These are phyloP conservation scores for Peromyscus polionotus DNA, from an alignment of 2,113 vertebrate species.

Conservation along the genomic window DNA sequence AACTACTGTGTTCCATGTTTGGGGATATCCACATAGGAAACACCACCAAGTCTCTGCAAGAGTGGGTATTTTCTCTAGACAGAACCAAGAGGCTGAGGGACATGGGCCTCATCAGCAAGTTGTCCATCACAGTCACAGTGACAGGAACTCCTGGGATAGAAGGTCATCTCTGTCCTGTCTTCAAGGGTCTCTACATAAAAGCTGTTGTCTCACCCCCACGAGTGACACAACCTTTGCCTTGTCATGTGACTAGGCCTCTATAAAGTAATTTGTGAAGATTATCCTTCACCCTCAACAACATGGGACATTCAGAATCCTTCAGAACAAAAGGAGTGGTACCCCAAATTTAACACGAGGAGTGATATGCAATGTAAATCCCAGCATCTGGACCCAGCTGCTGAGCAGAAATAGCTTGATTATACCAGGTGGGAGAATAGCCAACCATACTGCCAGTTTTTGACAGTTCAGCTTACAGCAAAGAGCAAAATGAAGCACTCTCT, in stretches of 20 bases:
- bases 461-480: background rate
- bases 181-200: background rate
- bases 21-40: background rate
- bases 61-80: background rate
- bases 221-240: no score
- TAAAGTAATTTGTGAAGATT: background rate
- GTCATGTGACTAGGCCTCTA: background rate
- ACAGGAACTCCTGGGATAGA: background rate
- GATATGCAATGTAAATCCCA: background rate
- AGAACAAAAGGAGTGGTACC: background rate
- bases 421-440: background rate
- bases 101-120: background rate
- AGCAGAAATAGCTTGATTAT: conserved; percentile 23
- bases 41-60: background rate
- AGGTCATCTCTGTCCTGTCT: background rate
- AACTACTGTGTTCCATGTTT: background rate
- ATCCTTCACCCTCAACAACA: background rate
- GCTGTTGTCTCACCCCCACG: background rate
- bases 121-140: background rate
- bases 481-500: background rate
- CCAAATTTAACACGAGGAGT: background rate
- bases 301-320: background rate
- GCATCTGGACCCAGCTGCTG: background rate
- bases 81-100: background rate
- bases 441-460: background rate